A percentile compares a stretch with the other conserved stretches of the same genome.
Conservation (phyloP, 2,797 vertebrate species). For the Pangasius macronema region DNA sequence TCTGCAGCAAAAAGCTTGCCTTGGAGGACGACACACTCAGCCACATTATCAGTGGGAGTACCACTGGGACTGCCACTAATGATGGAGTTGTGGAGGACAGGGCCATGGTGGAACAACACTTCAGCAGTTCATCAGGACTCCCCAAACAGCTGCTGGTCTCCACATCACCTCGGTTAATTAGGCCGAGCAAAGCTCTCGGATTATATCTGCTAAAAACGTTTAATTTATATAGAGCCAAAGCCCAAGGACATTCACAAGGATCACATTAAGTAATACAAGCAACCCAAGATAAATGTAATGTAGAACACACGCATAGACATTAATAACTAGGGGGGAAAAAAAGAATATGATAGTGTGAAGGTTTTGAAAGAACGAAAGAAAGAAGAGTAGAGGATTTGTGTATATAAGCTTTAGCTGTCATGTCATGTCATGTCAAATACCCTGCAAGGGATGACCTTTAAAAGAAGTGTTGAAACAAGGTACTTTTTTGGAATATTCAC, state of each 20-base stretch:
- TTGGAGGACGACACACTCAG: conserved; percentile 46
- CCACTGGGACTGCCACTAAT: conserved; percentile 45
- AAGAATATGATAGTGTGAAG: background rate
- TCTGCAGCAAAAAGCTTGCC: conserved; percentile 30
- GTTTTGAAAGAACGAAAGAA: background rate
- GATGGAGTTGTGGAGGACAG: conserved; percentile 39
- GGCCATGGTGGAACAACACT: conserved; percentile 25
- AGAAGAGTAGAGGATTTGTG: background rate
- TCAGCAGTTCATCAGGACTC: conserved; percentile 39
- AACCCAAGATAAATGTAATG: background rate
- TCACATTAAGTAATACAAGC: background rate
- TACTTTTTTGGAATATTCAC: background rate
- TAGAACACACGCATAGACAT: background rate
- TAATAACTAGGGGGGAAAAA: background rate
- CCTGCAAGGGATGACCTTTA: background rate
- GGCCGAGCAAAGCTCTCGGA: background rate
- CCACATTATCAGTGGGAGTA: conserved; percentile 41
- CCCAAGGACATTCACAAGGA: background rate
- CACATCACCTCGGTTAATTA: conserved; percentile 42
- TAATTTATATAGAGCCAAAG: background rate
- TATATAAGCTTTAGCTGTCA: background rate
- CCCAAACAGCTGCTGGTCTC: conserved; percentile 44
- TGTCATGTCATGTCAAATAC: background rate
- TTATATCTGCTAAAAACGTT: background rate
- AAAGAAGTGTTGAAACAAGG: background rate